These are phyloP conservation scores for Epiblema foenella DNA, from an alignment of 2,888 invertebrate genomes.

Conservation along the genomic window DNA sequence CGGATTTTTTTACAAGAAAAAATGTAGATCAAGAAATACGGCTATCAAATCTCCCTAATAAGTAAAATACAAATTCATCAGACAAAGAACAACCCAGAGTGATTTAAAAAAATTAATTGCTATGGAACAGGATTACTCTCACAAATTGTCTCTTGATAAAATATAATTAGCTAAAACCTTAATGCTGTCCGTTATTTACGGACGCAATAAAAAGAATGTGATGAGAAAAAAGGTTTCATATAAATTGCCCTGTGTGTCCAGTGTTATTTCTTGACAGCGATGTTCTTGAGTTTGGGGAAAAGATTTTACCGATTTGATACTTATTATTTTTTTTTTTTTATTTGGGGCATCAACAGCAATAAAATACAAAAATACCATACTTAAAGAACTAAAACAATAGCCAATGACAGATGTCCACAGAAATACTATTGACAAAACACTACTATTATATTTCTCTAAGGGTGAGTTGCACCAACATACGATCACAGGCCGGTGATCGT, in stretches of 20 bases:
- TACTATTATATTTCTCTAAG: too few species aligned
- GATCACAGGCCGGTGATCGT: too few species aligned
- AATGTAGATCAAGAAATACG: too few species aligned
- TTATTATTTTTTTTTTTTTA: too few species aligned
- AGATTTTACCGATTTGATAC: neutral
- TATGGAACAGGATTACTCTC: constrained; percentile 30
- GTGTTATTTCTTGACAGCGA: neutral
- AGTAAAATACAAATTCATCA: neutral
- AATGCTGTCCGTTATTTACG: constrained; percentile 26
- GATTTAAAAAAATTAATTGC: constrained; percentile 16
- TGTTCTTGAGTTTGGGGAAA: neutral
- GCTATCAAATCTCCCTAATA: too few species aligned
- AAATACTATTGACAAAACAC: too few species aligned
- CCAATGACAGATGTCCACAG: too few species aligned
- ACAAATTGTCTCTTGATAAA: constrained; percentile 36
- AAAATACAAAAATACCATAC: too few species aligned
- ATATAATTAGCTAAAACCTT: constrained; percentile 36
- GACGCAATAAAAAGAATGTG: constrained; percentile 20
- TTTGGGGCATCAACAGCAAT: too few species aligned
- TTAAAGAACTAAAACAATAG: too few species aligned
- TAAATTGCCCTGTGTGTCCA: constrained; percentile 12
- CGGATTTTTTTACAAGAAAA: too few species aligned
- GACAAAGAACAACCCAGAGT: constrained; percentile 6
- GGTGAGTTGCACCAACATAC: too few species aligned
- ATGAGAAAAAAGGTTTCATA: constrained; percentile 15